These are phyloP conservation scores for Nysson spinosus DNA, from an alignment of 2,888 invertebrate genomes.

Conservation along the genomic window DNA sequence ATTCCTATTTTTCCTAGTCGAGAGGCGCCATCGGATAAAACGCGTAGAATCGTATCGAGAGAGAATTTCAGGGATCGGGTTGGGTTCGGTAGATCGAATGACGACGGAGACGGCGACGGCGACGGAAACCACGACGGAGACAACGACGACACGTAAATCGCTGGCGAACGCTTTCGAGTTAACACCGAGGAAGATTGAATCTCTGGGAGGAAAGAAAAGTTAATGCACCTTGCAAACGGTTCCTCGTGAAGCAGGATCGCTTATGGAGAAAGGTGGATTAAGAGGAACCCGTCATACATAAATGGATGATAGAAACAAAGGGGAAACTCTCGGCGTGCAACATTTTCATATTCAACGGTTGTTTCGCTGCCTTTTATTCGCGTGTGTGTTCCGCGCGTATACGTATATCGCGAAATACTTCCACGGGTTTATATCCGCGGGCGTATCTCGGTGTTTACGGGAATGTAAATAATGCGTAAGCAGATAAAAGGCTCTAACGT, in stretches of 20 bases:
- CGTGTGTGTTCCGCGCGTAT: constrained; percentile 8
- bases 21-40: no score
- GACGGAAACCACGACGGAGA: no score
- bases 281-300: constrained; percentile 46
- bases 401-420: constrained; percentile 1
- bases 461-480: constrained; percentile 49
- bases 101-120: neutral
- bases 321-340: constrained; percentile 5
- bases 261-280: constrained; percentile 13
- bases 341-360: constrained; percentile 37
- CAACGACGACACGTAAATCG: no score
- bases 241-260: constrained; percentile 1
- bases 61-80: no score
- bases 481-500: constrained; percentile 42
- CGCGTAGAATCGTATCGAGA: no score
- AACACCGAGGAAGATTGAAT: no score
- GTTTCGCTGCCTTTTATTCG: neutral
- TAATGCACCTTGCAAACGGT: constrained; percentile 6
- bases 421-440: constrained; percentile 12
- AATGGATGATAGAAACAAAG: constrained; percentile 49
- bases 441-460: constrained; percentile 18
- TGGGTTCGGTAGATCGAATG: no score
- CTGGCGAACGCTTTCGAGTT: no score
- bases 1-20: no score
- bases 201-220: neutral